Evolutionary conservation across 2,797 vertebrate genomes (phyloP).

Genomic region (Amblyraja radiata): DNA sequence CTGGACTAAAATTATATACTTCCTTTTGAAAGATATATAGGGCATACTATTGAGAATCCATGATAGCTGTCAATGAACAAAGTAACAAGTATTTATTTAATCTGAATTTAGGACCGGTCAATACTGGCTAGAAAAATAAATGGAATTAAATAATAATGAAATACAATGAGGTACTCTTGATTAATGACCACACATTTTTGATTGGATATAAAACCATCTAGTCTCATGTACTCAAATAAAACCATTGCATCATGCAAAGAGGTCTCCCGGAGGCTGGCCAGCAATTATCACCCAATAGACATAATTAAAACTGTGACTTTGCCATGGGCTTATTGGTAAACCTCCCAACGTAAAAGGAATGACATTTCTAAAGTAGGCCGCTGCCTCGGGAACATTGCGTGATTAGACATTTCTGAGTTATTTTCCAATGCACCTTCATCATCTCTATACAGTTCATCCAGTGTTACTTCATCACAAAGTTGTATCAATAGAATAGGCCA

Average conservation of each 20-base stretch:
- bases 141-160: not conserved
- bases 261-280: not conserved
- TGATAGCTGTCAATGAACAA: not conserved
- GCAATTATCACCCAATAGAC: not conserved
- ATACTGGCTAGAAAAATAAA: not conserved
- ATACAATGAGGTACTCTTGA: not conserved
- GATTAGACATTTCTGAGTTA: not conserved
- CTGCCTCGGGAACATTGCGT: not conserved
- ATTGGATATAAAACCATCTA: not conserved
- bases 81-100: not conserved
- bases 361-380: not conserved
- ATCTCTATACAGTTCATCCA: not conserved
- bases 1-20: not conserved
- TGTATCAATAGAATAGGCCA: not conserved
- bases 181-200: not conserved
- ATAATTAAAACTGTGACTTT: not conserved
- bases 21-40: not conserved
- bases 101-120: not conserved
- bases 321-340: not conserved
- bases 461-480: not conserved
- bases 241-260: not conserved
- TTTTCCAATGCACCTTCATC: not conserved
- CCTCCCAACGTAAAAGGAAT: not conserved
- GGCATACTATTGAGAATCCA: not conserved
- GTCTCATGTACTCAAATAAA: not conserved